Evolutionary conservation across 2,113 vertebrate species (phyloP).

Genomic region (Saccopteryx leptura): DNA sequence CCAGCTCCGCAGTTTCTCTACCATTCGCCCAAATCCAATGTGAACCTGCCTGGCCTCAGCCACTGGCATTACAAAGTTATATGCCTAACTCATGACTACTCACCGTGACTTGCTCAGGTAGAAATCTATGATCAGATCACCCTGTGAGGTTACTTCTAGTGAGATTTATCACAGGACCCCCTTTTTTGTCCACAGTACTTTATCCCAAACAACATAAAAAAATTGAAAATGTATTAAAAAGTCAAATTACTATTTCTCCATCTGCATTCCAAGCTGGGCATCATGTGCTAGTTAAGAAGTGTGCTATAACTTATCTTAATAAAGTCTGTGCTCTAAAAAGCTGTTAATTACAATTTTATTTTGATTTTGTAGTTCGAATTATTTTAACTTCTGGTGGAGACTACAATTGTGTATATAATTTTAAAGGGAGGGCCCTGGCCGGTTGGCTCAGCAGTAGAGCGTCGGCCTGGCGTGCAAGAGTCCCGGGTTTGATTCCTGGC

Average conservation of each 20-base stretch:
- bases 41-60: too few relatives aligned
- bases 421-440: background rate
- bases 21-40: too few relatives aligned
- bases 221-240: background rate
- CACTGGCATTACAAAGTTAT: background rate
- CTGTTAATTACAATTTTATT: slow-evolving; percentile 32
- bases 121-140: background rate
- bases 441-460: too few relatives aligned
- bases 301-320: background rate
- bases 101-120: background rate
- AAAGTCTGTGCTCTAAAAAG: background rate
- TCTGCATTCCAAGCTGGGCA: background rate
- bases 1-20: too few relatives aligned
- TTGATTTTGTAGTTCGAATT: slow-evolving; percentile 33
- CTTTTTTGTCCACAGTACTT: background rate
- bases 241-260: slow-evolving; percentile 15
- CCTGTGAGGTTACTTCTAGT: background rate
- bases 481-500: too few relatives aligned
- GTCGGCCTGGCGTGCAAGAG: too few relatives aligned
- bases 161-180: background rate
- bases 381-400: slow-evolving; percentile 41
- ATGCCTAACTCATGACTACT: background rate
- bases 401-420: background rate
- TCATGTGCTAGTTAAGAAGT: background rate
- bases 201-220: background rate